phyloP scores from a whole-genome alignment of 2,888 invertebrate species.

The Colostygia pectinataria region DNA sequence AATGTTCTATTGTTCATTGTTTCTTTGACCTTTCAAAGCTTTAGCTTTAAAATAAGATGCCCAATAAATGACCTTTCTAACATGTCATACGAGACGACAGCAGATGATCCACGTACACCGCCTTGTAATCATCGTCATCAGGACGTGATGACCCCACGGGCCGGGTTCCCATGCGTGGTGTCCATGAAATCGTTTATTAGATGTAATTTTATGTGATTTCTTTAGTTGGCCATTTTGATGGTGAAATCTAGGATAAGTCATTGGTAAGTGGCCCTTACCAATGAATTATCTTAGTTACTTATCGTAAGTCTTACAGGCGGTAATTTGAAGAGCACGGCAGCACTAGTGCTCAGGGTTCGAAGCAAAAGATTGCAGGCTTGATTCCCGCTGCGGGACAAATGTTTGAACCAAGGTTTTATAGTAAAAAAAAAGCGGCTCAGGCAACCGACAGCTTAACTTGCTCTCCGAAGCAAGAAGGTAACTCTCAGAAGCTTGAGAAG shows the following conservation, averaged over 20 bases:
- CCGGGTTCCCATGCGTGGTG: constrained; percentile 31
- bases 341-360: no score
- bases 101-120: constrained; percentile 28
- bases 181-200: constrained; percentile 28
- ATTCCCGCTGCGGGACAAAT: no score
- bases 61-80: constrained; percentile 47
- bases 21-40: constrained; percentile 13
- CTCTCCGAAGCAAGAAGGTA: no score
- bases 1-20: constrained; percentile 3
- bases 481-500: no score
- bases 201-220: constrained; percentile 29
- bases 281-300: no score
- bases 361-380: no score
- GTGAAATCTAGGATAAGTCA: background rate
- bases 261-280: background rate
- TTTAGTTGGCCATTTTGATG: constrained; percentile 18
- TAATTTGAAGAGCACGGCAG: no score
- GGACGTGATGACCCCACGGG: constrained; percentile 32
- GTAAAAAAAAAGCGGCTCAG: no score
- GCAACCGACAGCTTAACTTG: no score
- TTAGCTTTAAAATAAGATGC: constrained; percentile 42
- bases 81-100: constrained; percentile 37
- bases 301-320: no score
- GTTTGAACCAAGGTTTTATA: no score
- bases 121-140: constrained; percentile 36